These are phyloP conservation scores for Nixonia krombeini DNA, from an alignment of 1,140 invertebrate genomes.

Conservation along the genomic window DNA sequence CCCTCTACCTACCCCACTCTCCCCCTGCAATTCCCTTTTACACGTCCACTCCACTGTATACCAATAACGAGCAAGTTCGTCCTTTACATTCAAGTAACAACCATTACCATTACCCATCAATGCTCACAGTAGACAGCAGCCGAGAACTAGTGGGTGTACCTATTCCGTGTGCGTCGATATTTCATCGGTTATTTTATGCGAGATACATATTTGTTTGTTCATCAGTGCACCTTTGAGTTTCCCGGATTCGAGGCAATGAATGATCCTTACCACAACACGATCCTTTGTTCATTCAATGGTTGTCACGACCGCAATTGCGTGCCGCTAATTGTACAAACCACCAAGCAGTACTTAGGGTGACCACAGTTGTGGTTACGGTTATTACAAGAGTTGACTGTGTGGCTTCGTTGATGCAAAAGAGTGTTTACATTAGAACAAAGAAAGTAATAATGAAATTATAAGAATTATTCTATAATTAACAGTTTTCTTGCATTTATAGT, in stretches of 20 bases:
- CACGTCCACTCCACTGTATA: conserved; percentile 32
- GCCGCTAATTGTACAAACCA: too few species aligned
- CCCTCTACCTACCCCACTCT: conserved; percentile 5
- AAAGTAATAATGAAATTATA: too few species aligned
- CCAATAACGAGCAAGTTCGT: conserved; percentile 49
- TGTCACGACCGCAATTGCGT: too few species aligned
- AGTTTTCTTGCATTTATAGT: too few species aligned
- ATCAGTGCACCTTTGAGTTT: conserved; percentile 52
- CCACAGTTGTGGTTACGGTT: too few species aligned
- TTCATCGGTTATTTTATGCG: conserved; percentile 36
- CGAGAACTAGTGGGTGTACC: conserved; percentile 36
- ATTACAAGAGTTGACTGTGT: too few species aligned
- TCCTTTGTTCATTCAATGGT: conserved; percentile 19
- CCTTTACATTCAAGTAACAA: conserved; percentile 43
- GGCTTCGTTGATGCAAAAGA: too few species aligned
- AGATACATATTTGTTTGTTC: conserved; percentile 37
- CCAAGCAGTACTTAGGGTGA: too few species aligned
- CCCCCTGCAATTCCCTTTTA: neutral
- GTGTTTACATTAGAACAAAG: too few species aligned
- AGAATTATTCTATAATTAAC: too few species aligned
- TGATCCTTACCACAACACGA: conserved; percentile 31
- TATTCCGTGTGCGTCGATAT: conserved; percentile 41
- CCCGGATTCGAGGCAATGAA: conserved; percentile 42
- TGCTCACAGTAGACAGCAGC: conserved; percentile 45
- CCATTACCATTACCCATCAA: conserved; percentile 46